These are phyloP conservation scores for Blastomussa wellsi DNA, from an alignment of 92 coral and sea anemone genomes.

Conservation along the genomic window DNA sequence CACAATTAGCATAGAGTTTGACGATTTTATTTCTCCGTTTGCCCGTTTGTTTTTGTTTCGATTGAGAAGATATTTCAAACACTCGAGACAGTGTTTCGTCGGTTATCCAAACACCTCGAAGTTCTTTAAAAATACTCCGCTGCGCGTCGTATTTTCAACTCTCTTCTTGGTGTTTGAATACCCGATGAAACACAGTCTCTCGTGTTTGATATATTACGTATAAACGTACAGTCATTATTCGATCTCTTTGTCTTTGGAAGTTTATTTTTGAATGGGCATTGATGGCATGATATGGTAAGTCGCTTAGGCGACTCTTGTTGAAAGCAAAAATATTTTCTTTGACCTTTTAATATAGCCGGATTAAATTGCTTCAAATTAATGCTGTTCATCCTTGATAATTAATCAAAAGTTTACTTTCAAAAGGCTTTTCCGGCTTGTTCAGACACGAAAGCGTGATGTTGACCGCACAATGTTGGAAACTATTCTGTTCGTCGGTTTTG, in stretches of 20 bases:
- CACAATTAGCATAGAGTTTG: too few species aligned
- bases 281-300: neutral
- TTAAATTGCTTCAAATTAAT: neutral
- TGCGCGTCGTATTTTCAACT: too few species aligned
- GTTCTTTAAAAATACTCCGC: too few species aligned
- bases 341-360: constrained; percentile 13
- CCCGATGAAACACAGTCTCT: too few species aligned
- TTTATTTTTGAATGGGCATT: neutral
- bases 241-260: neutral
- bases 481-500: neutral
- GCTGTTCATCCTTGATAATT: neutral
- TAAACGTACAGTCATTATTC: neutral
- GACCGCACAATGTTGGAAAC: neutral
- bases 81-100: too few species aligned
- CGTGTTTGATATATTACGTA: too few species aligned
- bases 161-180: too few species aligned
- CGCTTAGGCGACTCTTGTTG: neutral
- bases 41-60: too few species aligned
- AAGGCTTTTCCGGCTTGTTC: neutral
- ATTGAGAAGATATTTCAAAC: too few species aligned
- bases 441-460: neutral
- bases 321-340: neutral
- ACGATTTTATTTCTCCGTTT: too few species aligned
- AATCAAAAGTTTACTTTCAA: neutral
- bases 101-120: too few species aligned